A percentile compares a stretch with the other conserved stretches of the same genome.
Evolutionary conservation across 1,140 invertebrate species (phyloP).

Genomic region (Drosophila bocqueti): DNA sequence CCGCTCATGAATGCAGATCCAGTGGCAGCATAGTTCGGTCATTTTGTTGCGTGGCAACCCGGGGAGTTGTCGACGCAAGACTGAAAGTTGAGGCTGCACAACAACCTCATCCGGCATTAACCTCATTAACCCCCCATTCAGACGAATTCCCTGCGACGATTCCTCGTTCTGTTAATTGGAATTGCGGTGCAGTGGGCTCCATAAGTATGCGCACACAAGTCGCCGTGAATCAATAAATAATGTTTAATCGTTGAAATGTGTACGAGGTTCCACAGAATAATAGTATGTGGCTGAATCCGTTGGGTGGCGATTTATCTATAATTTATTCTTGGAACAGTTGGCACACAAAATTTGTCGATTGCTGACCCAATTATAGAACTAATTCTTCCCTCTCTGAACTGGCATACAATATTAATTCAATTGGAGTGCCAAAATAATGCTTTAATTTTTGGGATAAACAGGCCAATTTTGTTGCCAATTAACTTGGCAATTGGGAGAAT

Average conservation of each 20-base stretch:
- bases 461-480: slow-evolving; percentile 15
- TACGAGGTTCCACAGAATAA: background rate
- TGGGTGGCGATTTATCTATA: background rate
- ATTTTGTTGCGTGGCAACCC: slow-evolving; percentile 29
- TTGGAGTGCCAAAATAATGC: slow-evolving; percentile 20
- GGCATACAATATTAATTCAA: slow-evolving; percentile 24
- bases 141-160: slow-evolving; percentile 7
- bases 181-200: slow-evolving; percentile 27
- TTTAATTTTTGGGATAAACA: slow-evolving; percentile 41
- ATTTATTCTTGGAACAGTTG: slow-evolving; percentile 31
- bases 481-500: slow-evolving; percentile 14
- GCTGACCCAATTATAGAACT: slow-evolving; percentile 37
- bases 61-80: background rate
- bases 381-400: slow-evolving; percentile 3
- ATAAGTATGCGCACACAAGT: slow-evolving; percentile 37
- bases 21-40: slow-evolving; percentile 24
- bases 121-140: slow-evolving; percentile 43
- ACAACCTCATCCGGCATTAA: slow-evolving; percentile 37
- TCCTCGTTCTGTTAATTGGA: slow-evolving; percentile 38
- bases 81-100: slow-evolving; percentile 33
- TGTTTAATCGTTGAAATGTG: slow-evolving; percentile 20
- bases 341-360: background rate
- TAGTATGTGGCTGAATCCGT: background rate
- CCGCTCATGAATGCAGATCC: slow-evolving; percentile 24
- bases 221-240: slow-evolving; percentile 35